Base-by-base conservation (phyloP, 2,113 vertebrate species). In the Leptodactylus fuscus region DNA sequence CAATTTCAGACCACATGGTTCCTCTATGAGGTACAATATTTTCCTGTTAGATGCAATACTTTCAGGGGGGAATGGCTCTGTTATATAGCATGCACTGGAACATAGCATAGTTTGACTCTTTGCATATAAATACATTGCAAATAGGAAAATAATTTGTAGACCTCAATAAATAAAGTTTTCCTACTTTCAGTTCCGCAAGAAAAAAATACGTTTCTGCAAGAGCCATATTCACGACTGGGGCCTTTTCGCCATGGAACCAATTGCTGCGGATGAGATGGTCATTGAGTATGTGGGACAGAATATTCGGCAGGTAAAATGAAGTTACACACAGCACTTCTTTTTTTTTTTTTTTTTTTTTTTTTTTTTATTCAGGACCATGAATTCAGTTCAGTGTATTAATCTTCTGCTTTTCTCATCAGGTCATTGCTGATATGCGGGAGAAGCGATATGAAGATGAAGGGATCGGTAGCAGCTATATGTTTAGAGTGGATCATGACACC, bases 381-480 rank as follows among this genome's bases (percentile, higher is more conserved):
- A 10, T 32, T 32, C 60, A 65, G 22, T 41, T 13, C 20, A 58
- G 58, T 24, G 22, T 11, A 74, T 27, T 27, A 1, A 24, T 38
- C 62, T 27, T 70, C 34, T 24, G 77, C 1, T 0, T 48, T 51
- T 3, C 13, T 7, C 55, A 20, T 53, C 88, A 99, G 98, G 98
- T 99, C 87, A 99, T 99, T 0, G 98, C 98, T 0, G 98, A 99
- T 93, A 99, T 99, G 98, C 91, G 98, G 53, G 98, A 99, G 91
- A 99, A 99, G 80, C 95, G 97, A 10, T 99, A 99, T 0, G 98
- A 99, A 87, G 97, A 99, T 0, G 97, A 99, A 83, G 98, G 98
- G 88, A 99, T 99, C 0, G 98, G 98, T 0, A 99, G 98, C 95
- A 99, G 98, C 91, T 99, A 99, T 93, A 99, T 99, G 98, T 99